Percentiles rank a stretch among this genome's conserved stretches.
Evolutionary conservation across 2,888 invertebrate species (phyloP).

Genomic region (Apeira syringaria): DNA sequence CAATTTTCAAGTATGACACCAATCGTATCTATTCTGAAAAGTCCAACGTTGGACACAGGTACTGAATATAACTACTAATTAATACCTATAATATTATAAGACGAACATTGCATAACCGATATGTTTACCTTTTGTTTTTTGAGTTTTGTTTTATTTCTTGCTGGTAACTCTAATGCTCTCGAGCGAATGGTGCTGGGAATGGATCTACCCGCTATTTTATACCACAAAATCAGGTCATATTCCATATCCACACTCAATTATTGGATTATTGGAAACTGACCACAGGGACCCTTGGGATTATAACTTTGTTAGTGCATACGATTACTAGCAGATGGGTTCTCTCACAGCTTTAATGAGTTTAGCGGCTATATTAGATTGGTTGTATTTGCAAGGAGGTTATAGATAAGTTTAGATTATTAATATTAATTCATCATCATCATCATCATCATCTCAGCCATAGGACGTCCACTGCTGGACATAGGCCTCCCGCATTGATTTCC

Average conservation of each 20-base stretch:
- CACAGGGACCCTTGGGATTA: slow-evolving; percentile 61
- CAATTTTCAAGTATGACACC: too few relatives aligned
- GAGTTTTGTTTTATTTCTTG: slow-evolving; percentile 30
- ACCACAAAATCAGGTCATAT: slow-evolving; percentile 44
- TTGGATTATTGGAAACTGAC: slow-evolving; percentile 71
- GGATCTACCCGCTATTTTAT: slow-evolving; percentile 61
- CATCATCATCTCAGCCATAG: too few relatives aligned
- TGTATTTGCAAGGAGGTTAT: too few relatives aligned
- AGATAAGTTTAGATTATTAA: too few relatives aligned
- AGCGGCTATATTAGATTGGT: slow-evolving; percentile 28
- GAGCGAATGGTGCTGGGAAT: slow-evolving; percentile 58
- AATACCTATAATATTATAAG: too few relatives aligned
- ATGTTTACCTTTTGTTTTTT: slow-evolving; percentile 4
- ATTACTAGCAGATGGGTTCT: slow-evolving; percentile 38
- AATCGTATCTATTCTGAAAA: too few relatives aligned
- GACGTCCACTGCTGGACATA: too few relatives aligned
- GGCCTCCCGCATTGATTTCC: too few relatives aligned
- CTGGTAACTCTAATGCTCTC: slow-evolving; percentile 53
- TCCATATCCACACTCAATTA: slow-evolving; percentile 55
- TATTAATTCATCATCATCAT: too few relatives aligned
- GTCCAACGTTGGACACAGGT: too few relatives aligned
- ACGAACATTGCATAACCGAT: too few relatives aligned
- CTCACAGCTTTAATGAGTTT: slow-evolving; percentile 19
- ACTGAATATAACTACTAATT: too few relatives aligned
- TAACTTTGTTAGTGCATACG: slow-evolving; percentile 67